These are phyloP conservation scores for Agrenia bidenticulata DNA, from an alignment of 2,888 invertebrate genomes.

Conservation along the genomic window DNA sequence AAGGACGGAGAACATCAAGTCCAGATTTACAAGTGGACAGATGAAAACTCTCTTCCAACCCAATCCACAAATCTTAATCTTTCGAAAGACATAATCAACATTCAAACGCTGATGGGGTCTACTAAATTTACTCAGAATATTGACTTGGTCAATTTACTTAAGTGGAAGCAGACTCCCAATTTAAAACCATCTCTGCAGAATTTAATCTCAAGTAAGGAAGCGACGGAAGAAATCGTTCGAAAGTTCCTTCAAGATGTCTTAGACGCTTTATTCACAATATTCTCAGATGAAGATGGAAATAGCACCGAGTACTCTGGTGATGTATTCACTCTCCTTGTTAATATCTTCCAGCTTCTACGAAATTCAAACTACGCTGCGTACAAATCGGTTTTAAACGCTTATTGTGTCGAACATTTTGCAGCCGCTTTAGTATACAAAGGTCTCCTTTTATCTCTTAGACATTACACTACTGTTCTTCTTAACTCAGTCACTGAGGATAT, in stretches of 20 bases:
- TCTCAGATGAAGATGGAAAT: slow-evolving; percentile 89
- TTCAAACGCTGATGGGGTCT: slow-evolving; percentile 84
- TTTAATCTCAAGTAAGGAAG: slow-evolving; percentile 32
- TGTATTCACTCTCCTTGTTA: slow-evolving; percentile 85
- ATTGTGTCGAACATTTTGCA: slow-evolving; percentile 91
- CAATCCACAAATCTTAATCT: slow-evolving; percentile 24
- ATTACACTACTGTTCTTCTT: slow-evolving; percentile 74
- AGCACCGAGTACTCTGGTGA: slow-evolving; percentile 84
- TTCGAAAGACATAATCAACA: slow-evolving; percentile 22
- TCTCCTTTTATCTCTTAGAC: slow-evolving; percentile 81
- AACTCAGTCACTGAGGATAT: slow-evolving; percentile 85
- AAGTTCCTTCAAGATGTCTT: slow-evolving; percentile 93
- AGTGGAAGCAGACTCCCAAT: slow-evolving; percentile 76
- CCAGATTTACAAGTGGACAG: slow-evolving; percentile 85
- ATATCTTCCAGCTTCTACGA: slow-evolving; percentile 79
- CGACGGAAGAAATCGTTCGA: slow-evolving; percentile 73
- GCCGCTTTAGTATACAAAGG: slow-evolving; percentile 81
- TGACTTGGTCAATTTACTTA: slow-evolving; percentile 81
- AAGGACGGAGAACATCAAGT: slow-evolving; percentile 84
- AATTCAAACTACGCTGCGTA: slow-evolving; percentile 92
- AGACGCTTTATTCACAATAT: slow-evolving; percentile 89
- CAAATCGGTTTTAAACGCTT: slow-evolving; percentile 88
- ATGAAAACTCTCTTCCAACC: slow-evolving; percentile 63
- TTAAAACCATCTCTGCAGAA: slow-evolving; percentile 58
- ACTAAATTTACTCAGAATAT: slow-evolving; percentile 96